Conservation (phyloP, 2,113 vertebrate species). For the Melanostigma gelatinosum region DNA sequence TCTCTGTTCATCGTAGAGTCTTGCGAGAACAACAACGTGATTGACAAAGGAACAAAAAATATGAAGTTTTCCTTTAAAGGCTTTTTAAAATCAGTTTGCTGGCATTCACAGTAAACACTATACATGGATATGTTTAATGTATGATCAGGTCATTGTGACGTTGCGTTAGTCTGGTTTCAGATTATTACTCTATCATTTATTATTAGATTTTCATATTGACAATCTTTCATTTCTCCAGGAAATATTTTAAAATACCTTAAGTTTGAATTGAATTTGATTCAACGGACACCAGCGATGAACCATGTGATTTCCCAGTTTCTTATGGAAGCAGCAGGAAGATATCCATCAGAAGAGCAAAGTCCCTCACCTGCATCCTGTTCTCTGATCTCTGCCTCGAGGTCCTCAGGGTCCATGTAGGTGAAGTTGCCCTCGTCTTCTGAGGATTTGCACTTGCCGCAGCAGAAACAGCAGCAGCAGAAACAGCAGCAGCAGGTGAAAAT, state of each 20-base stretch:
- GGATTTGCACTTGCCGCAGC: conserved; percentile 84
- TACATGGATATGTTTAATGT: background rate
- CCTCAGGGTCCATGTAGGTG: conserved; percentile 81
- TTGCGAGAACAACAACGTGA: background rate
- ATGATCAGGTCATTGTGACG: background rate
- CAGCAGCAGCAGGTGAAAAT: conserved; percentile 87
- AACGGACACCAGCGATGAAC: too few relatives aligned
- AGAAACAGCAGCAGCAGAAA: conserved; percentile 90
- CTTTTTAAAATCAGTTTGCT: background rate
- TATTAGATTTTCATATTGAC: background rate
- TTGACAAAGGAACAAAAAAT: too few relatives aligned
- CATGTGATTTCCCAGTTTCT: background rate
- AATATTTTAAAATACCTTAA: too few relatives aligned
- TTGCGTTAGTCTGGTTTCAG: background rate
- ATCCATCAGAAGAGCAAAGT: background rate
- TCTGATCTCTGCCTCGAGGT: conserved; percentile 81
- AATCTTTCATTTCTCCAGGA: background rate
- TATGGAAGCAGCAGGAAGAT: background rate
- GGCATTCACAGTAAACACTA: background rate
- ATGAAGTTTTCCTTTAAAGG: too few relatives aligned
- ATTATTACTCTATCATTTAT: background rate
- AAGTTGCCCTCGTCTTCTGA: conserved; percentile 71
- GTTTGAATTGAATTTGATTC: too few relatives aligned
- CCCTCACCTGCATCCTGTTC: conserved; percentile 74
- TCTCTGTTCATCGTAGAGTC: too few relatives aligned